Evolutionary conservation across 2,888 invertebrate species (phyloP), one percentile per base, ranked within the genome.

Genomic region (Bembecia ichneumoniformis): DNA sequence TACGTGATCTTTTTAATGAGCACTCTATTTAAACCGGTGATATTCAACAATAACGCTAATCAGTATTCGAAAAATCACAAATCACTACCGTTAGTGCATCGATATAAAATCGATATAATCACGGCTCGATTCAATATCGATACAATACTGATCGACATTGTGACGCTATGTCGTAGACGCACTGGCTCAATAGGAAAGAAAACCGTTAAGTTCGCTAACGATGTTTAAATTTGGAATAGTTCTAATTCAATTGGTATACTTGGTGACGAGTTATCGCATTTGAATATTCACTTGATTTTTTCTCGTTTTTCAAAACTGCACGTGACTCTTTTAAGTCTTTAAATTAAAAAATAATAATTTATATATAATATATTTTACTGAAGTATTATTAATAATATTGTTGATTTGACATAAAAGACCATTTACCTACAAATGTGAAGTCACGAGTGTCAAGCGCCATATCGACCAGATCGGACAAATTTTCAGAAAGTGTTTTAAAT

Each of bases 161-260:
- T 58, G 68, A 71, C 77, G 77, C 68, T 73, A 72, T 78, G 79
- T 81, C 77, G 76, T 58, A 63, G 69, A 71, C 59, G 56, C 55
- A 53, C 60, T 28, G 28, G 53, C 65, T 82, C 82, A 84, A 86
- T 74, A 65, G 82, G 77, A 80, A 77, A 66, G 84, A 83, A 86
- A 86, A 82, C 76, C 76, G 73, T 62, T 71, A 71, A 74, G 64
- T 62, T 66, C 64, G 71, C 69, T 77, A 77, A 75, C 76, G 71
- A 78, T 69, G 71, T 68, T 70, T 74, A 66, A 69, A 71, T 75
- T 74, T 69, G 69, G 74, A 70, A 66, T 68, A 40, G 44, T 34
- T 54, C 46, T 35, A 47, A 20, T 47, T 14, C 35, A 7, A 47
- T 16, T 13, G 43, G 47, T 35, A 9, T 28, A 28, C 28, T 13